Percentiles rank a stretch among this genome's conserved stretches.
phyloP scores from a whole-genome alignment of 2,888 invertebrate species.

The Strigamia transsilvanica region DNA sequence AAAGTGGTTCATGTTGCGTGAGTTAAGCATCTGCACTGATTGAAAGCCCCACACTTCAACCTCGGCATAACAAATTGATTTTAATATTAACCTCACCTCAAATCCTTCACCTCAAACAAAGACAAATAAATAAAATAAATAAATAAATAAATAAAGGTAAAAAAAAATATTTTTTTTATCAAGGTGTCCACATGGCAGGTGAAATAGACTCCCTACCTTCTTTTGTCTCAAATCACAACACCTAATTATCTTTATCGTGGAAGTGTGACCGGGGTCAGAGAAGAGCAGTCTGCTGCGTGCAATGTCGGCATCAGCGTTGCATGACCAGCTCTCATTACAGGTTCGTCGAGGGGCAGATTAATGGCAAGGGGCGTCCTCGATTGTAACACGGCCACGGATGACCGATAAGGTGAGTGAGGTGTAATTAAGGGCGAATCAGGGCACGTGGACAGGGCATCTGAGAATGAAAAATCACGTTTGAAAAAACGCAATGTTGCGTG shows the following conservation, averaged over 20 bases:
- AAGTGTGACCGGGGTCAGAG: conserved; percentile 24
- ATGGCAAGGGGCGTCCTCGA: conserved; percentile 39
- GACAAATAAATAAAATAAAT: background rate
- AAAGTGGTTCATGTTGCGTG: conserved; percentile 28
- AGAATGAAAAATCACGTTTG: background rate
- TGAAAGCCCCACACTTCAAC: conserved; percentile 33
- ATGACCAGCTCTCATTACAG: conserved; percentile 40
- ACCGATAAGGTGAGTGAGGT: conserved; percentile 44
- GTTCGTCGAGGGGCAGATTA: conserved; percentile 38
- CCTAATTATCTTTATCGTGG: conserved; percentile 8
- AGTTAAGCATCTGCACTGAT: conserved; percentile 44
- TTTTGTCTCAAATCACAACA: conserved; percentile 37
- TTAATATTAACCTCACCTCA: conserved; percentile 14
- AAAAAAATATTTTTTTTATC: background rate
- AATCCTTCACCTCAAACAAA: conserved; percentile 5
- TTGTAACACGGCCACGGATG: conserved; percentile 42
- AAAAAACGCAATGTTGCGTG: conserved; percentile 32
- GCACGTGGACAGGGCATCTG: background rate
- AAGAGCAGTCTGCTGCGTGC: conserved; percentile 24
- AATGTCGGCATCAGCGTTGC: conserved; percentile 23
- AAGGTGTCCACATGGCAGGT: background rate
- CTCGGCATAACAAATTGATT: conserved; percentile 42
- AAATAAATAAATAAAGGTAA: background rate
- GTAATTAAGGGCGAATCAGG: conserved; percentile 27
- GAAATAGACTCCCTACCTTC: background rate